Percentiles rank a stretch among this genome's conserved stretches.
These are phyloP conservation scores for Apamea epomidion DNA, from an alignment of 2,888 invertebrate species.

Conservation along the genomic window DNA sequence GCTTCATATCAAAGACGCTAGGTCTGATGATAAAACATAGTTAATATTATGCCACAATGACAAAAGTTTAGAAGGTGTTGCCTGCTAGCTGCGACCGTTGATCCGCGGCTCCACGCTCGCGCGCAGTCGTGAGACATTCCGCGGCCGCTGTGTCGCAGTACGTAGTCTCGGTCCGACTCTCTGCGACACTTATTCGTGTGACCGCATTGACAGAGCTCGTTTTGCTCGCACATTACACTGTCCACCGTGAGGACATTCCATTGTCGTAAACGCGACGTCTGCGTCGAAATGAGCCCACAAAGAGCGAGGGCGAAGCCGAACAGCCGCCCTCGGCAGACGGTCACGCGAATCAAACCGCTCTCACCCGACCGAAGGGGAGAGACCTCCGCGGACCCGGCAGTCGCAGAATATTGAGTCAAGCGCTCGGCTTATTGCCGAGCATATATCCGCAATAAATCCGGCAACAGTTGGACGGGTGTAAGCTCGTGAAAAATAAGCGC, in stretches of 20 bases:
- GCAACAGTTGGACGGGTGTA: conserved; percentile 1
- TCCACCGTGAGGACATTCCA: conserved; percentile 2
- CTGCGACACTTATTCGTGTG: background rate
- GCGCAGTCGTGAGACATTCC: background rate
- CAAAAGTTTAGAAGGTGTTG: background rate
- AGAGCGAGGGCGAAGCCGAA: background rate
- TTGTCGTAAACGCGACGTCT: conserved; percentile 20
- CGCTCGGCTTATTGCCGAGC: background rate
- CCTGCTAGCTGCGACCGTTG: background rate
- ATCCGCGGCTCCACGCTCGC: background rate
- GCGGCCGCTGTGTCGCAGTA: background rate
- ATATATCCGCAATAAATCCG: conserved; percentile 5
- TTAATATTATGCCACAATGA: background rate
- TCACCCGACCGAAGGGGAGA: background rate
- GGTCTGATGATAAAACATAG: background rate
- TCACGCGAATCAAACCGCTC: background rate
- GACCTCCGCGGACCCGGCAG: background rate
- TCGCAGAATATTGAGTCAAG: background rate
- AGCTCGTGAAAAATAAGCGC: conserved; percentile 12
- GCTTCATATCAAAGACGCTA: background rate
- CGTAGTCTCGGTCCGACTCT: background rate
- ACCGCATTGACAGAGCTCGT: background rate
- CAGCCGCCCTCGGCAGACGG: background rate
- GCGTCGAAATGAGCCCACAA: conserved; percentile 6
- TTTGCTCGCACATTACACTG: conserved; percentile 20